Conservation (phyloP, 1,140 invertebrate species). For the Oedothorax gibbosus region DNA sequence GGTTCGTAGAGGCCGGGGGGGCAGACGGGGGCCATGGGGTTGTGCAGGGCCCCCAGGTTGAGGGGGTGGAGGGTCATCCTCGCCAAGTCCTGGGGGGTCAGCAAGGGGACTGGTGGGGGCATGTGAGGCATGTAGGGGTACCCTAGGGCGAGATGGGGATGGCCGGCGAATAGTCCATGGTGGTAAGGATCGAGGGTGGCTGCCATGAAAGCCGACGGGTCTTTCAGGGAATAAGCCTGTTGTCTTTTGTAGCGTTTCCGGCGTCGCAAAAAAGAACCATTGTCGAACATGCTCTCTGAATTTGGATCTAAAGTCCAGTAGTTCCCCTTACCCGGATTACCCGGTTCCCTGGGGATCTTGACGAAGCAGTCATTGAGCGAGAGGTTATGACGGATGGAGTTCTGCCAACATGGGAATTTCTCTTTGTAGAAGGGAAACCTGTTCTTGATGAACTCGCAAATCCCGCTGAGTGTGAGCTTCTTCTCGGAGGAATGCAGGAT, state of each 20-base stretch:
- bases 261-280: slow-evolving; percentile 94
- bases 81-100: slow-evolving; percentile 51
- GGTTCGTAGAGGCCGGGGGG: slow-evolving; percentile 29
- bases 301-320: slow-evolving; percentile 98
- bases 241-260: slow-evolving; percentile 92
- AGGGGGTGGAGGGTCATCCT: slow-evolving; percentile 49
- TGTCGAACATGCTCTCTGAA: slow-evolving; percentile 99
- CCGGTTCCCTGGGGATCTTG: slow-evolving; percentile 97
- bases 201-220: slow-evolving; percentile 65
- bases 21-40: slow-evolving; percentile 17
- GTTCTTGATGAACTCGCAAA: slow-evolving; percentile 89
- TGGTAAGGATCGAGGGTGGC: slow-evolving; percentile 64
- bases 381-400: slow-evolving; percentile 96
- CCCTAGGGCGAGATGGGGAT: slow-evolving; percentile 63
- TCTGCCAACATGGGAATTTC: slow-evolving; percentile 96
- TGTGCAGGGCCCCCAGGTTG: slow-evolving; percentile 27
- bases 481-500: slow-evolving; percentile 72
- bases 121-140: slow-evolving; percentile 64
- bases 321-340: slow-evolving; percentile 98
- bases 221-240: slow-evolving; percentile 55
- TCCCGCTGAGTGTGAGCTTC: slow-evolving; percentile 71
- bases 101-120: slow-evolving; percentile 53
- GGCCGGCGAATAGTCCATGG: slow-evolving; percentile 54
- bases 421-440: slow-evolving; percentile 95
- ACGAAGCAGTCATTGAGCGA: slow-evolving; percentile 99